These are phyloP conservation scores for Cercopithecus diana DNA, from an alignment of 2,797 vertebrate species.

Conservation along the genomic window DNA sequence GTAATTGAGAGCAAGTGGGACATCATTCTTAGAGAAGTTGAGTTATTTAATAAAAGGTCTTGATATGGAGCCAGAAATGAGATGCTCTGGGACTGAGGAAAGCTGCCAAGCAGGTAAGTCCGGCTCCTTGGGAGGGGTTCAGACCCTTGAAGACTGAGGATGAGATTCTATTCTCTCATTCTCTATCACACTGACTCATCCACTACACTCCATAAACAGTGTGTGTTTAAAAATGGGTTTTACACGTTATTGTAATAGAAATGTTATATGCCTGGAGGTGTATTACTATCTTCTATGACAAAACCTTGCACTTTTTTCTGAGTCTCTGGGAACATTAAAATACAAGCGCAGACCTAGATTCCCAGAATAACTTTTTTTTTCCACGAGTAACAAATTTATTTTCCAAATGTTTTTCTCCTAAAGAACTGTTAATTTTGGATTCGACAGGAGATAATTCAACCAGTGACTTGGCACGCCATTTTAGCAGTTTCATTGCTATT, in stretches of 20 bases:
- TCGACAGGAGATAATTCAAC: neutral
- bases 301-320: neutral
- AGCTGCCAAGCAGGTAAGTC: neutral
- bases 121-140: neutral
- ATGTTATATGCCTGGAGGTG: neutral
- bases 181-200: neutral
- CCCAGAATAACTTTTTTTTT: neutral
- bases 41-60: neutral
- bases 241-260: neutral
- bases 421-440: neutral
- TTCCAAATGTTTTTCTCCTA: neutral
- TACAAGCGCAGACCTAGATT: neutral
- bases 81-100: neutral
- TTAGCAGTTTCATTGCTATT: neutral
- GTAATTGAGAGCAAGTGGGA: neutral
- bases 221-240: neutral
- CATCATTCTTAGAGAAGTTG: neutral
- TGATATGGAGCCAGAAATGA: neutral
- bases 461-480: neutral
- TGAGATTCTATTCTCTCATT: neutral
- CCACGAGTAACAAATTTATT: neutral
- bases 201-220: neutral
- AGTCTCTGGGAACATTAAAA: neutral
- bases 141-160: neutral
- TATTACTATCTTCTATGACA: neutral